Evolutionary conservation across 2,888 invertebrate species (phyloP).

Genomic region (Folsomia manolachei): DNA sequence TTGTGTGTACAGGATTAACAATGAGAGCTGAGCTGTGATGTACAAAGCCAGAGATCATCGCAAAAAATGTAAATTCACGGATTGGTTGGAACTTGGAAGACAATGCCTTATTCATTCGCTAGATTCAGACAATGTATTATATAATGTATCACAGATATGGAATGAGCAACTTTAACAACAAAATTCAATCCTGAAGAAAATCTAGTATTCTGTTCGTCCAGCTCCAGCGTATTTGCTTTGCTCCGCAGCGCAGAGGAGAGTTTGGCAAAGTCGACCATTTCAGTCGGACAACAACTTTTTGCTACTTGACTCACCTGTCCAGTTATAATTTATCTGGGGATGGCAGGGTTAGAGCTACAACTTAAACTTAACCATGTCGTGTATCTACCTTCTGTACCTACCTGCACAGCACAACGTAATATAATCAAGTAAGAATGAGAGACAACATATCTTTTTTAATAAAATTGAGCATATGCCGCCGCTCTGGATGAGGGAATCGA

Average conservation of each 20-base stretch:
- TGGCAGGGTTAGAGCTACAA: not conserved
- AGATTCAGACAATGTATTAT: no score
- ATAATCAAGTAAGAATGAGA: not conserved
- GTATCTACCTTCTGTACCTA: not conserved
- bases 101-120: no score
- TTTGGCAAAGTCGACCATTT: not conserved
- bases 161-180: no score
- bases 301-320: not conserved
- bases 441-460: no score
- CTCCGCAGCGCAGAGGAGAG: no score
- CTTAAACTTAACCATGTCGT: not conserved
- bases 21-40: no score
- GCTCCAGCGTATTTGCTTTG: no score
- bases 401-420: not conserved
- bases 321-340: not conserved
- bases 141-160: no score
- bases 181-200: no score
- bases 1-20: no score
- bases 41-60: not conserved
- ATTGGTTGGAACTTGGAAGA: not conserved
- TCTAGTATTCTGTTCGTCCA: no score
- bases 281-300: constrained; percentile 1
- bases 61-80: not conserved
- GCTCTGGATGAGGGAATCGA: not conserved
- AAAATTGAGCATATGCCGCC: no score